These are phyloP conservation scores for Podarcis raffonei DNA, from an alignment of 2,113 vertebrate species.

Conservation along the genomic window DNA sequence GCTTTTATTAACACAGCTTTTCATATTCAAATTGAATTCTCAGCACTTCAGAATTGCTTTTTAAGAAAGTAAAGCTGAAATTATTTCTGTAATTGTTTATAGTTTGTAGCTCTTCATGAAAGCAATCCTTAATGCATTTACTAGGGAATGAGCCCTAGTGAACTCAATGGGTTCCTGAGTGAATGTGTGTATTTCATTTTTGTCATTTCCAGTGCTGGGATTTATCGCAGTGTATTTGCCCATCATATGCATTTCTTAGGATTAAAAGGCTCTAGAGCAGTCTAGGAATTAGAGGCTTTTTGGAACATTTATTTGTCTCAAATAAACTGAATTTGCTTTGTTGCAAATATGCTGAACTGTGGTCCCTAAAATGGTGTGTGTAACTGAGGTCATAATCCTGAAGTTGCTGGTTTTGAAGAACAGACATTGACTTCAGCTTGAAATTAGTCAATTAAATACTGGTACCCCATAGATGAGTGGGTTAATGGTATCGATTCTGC, in stretches of 20 bases:
- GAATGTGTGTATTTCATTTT: background rate
- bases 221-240: background rate
- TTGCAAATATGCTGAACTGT: background rate
- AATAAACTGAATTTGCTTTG: background rate
- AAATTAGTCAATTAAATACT: background rate
- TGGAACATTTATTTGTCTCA: background rate
- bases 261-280: no score
- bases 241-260: background rate
- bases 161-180: background rate
- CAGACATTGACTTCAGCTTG: background rate
- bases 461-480: background rate
- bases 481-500: background rate
- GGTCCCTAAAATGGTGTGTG: no score
- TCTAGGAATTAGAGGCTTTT: background rate
- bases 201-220: background rate
- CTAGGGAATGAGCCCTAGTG: no score
- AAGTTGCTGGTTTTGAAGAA: background rate
- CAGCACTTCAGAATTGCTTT: slow-evolving; percentile 33
- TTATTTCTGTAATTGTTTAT: slow-evolving; percentile 46
- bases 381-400: background rate
- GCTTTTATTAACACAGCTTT: slow-evolving; percentile 66
- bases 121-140: background rate
- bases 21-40: slow-evolving; percentile 72
- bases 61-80: slow-evolving; percentile 36
- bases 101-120: slow-evolving; percentile 11